Percentiles rank a stretch among this genome's conserved stretches.
Conservation (phyloP, 2,888 invertebrate genomes). For the Patella depressa region DNA sequence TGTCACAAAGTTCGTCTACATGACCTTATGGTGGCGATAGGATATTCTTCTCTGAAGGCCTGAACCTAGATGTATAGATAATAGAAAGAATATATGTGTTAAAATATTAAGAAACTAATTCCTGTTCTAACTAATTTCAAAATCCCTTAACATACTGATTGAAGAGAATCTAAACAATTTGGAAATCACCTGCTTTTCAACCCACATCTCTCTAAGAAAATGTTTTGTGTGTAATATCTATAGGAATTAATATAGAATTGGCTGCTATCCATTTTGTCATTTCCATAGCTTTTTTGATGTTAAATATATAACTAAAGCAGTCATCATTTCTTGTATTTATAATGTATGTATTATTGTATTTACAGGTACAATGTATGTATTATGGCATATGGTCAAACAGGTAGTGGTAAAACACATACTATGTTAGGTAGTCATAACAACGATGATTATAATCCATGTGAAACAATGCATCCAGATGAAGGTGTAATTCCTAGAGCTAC, state of each 20-base stretch:
- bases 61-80: not conserved
- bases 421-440: constrained; percentile 65
- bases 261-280: too few relatives aligned
- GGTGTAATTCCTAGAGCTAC: constrained; percentile 65
- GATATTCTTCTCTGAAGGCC: not conserved
- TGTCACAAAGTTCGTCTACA: not conserved
- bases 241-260: too few relatives aligned
- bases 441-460: constrained; percentile 57
- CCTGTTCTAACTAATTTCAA: too few relatives aligned
- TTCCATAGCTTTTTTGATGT: too few relatives aligned
- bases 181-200: too few relatives aligned
- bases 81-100: not conserved
- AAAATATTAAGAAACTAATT: too few relatives aligned
- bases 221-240: too few relatives aligned
- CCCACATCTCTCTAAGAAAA: too few relatives aligned
- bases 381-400: constrained; percentile 68
- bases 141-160: too few relatives aligned
- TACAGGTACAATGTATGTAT: constrained; percentile 65
- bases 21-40: not conserved
- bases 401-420: constrained; percentile 66
- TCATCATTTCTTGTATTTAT: too few relatives aligned
- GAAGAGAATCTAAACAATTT: too few relatives aligned
- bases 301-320: too few relatives aligned
- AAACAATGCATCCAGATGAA: constrained; percentile 61
- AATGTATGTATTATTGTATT: constrained; percentile 7